Conservation (phyloP, 2,113 vertebrate genomes). For the Ahaetulla prasina region DNA sequence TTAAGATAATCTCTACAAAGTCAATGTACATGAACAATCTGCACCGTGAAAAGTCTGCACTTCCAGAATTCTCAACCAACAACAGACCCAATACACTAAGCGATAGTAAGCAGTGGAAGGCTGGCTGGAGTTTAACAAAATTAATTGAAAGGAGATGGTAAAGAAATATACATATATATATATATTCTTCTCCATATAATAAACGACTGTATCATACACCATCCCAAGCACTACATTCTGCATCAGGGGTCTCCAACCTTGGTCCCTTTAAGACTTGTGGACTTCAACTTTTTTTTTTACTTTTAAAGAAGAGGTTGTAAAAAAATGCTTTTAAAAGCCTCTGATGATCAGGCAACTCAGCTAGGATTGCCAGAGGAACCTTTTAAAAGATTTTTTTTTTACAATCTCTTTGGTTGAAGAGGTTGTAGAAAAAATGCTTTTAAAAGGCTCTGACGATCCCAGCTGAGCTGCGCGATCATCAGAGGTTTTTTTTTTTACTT, state of each 20-base stretch:
- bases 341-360: too few relatives aligned
- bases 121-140: not conserved
- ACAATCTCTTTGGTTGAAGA: too few relatives aligned
- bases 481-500: too few relatives aligned
- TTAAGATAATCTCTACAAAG: not conserved
- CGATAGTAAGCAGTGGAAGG: not conserved
- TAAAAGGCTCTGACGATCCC: too few relatives aligned
- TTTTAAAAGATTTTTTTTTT: too few relatives aligned
- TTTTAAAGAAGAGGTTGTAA: too few relatives aligned
- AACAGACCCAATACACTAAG: not conserved
- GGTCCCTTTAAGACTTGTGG: too few relatives aligned
- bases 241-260: not conserved
- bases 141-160: not conserved
- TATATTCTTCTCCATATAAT: not conserved
- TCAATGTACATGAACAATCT: not conserved
- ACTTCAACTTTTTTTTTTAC: too few relatives aligned
- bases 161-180: not conserved
- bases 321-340: too few relatives aligned
- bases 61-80: not conserved
- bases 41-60: not conserved
- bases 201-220: not conserved
- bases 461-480: too few relatives aligned
- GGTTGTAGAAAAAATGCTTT: too few relatives aligned
- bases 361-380: too few relatives aligned
- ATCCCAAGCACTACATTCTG: not conserved